These are phyloP conservation scores for Zeuzera pyrina DNA, from an alignment of 2,888 invertebrate species.

Conservation along the genomic window DNA sequence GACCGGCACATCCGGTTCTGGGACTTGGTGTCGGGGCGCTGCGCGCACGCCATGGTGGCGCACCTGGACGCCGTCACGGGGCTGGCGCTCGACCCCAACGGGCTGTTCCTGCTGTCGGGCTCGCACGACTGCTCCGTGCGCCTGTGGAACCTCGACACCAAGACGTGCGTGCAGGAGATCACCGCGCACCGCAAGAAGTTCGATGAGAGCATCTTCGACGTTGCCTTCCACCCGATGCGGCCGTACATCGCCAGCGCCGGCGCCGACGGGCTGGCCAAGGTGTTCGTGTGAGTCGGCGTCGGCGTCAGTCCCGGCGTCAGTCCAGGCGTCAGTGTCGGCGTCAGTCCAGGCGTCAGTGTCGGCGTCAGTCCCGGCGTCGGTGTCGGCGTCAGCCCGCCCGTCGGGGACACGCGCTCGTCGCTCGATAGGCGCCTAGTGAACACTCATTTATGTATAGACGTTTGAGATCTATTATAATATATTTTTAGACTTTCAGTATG, in stretches of 20 bases:
- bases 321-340: slow-evolving; percentile 38
- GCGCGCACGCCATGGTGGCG: slow-evolving; percentile 98
- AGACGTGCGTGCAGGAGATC: slow-evolving; percentile 99
- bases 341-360: slow-evolving; percentile 90
- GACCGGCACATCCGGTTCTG: slow-evolving; percentile 99
- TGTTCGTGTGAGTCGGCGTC: slow-evolving; percentile 85
- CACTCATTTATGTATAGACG: slow-evolving; percentile 69
- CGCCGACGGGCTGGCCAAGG: slow-evolving; percentile 98
- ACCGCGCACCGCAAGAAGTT: slow-evolving; percentile 99
- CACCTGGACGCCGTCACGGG: slow-evolving; percentile 99
- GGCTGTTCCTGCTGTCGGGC: slow-evolving; percentile 97
- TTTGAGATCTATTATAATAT: slow-evolving; percentile 71
- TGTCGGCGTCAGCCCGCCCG: slow-evolving; percentile 71
- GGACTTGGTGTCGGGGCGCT: slow-evolving; percentile 94
- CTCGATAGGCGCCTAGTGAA: slow-evolving; percentile 55
- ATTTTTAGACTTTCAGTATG: slow-evolving; percentile 71
- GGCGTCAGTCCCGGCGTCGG: slow-evolving; percentile 99
- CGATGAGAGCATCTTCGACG: slow-evolving; percentile 98
- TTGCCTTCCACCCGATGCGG: slow-evolving; percentile 98
- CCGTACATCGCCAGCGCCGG: slow-evolving; percentile 99
- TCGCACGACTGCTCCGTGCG: slow-evolving; percentile 99
- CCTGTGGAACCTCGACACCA: slow-evolving; percentile 99
- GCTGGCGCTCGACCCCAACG: slow-evolving; percentile 98
- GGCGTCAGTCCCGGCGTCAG: background rate
- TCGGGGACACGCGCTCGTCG: slow-evolving; percentile 39